Conservation (phyloP, 2,888 invertebrate genomes). For the Drosophila borealis region DNA sequence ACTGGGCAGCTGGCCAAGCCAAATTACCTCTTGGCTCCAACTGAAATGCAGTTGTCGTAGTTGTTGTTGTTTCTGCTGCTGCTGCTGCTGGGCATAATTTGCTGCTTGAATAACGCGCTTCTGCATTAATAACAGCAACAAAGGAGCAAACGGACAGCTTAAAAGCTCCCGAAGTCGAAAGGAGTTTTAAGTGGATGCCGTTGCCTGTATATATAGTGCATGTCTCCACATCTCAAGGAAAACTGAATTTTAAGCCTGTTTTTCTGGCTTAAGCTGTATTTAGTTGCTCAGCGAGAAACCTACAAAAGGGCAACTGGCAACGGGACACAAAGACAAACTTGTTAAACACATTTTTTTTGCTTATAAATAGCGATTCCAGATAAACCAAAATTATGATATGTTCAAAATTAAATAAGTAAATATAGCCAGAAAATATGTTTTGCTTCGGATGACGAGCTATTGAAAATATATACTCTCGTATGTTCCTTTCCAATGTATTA, state of each 20-base stretch:
- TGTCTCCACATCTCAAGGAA: constrained; percentile 64
- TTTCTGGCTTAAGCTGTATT: constrained; percentile 1
- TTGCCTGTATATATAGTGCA: not conserved
- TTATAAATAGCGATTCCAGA: not conserved
- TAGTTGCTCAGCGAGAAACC: constrained; percentile 1
- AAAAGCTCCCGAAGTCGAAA: constrained; percentile 32
- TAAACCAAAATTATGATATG: not conserved
- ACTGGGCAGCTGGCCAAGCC: constrained; percentile 30
- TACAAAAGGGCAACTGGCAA: constrained; percentile 15
- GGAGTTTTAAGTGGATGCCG: constrained; percentile 13
- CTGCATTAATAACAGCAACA: constrained; percentile 41
- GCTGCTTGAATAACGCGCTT: constrained; percentile 59
- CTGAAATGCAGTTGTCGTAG: constrained; percentile 24
- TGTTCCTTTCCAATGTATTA: too few species aligned
- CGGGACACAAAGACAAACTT: constrained; percentile 3
- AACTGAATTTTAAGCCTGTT: constrained; percentile 55
- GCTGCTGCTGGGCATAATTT: constrained; percentile 61
- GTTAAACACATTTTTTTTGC: constrained; percentile 23
- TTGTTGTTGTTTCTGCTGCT: constrained; percentile 33
- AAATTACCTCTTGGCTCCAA: constrained; percentile 31
- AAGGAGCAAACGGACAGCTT: constrained; percentile 23
- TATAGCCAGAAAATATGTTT: too few species aligned
- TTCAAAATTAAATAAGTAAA: too few species aligned
- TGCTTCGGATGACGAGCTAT: too few species aligned
- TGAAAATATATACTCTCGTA: too few species aligned